Percentiles rank a stretch among this genome's conserved stretches.
Conservation (phyloP, 2,113 vertebrate species). For the Tichodroma muraria region DNA sequence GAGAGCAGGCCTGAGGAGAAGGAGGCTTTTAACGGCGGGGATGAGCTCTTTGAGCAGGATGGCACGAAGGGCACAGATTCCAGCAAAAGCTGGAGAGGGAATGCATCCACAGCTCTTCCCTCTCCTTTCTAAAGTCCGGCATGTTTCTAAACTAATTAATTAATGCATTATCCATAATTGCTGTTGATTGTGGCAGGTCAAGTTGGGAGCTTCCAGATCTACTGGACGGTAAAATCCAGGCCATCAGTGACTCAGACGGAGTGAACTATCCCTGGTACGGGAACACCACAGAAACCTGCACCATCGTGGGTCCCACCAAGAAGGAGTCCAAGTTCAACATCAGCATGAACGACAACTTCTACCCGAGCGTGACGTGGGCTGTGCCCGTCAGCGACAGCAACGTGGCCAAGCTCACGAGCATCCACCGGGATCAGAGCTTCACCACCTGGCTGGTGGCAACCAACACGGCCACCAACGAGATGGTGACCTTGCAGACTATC, state of each 20-base stretch:
- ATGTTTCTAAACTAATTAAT: not conserved
- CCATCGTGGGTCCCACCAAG: slow-evolving; percentile 89
- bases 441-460: slow-evolving; percentile 96
- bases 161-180: not conserved
- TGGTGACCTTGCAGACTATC: slow-evolving; percentile 88
- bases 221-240: slow-evolving; percentile 84
- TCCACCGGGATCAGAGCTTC: slow-evolving; percentile 95
- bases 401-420: slow-evolving; percentile 86
- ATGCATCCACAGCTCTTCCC: not conserved
- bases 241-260: slow-evolving; percentile 95
- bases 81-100: not conserved
- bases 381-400: slow-evolving; percentile 94
- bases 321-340: slow-evolving; percentile 89
- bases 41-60: not conserved
- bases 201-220: slow-evolving; percentile 97
- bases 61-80: not conserved
- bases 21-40: not conserved
- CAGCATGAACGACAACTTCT: slow-evolving; percentile 99
- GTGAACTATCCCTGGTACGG: slow-evolving; percentile 99
- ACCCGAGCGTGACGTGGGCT: slow-evolving; percentile 97
- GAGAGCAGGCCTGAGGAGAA: not conserved
- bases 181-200: slow-evolving; percentile 74
- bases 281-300: slow-evolving; percentile 95
- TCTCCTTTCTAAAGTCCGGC: not conserved
- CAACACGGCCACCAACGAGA: slow-evolving; percentile 84